These are phyloP conservation scores for Luscinia luscinia DNA, from an alignment of 2,797 vertebrate genomes.

Conservation along the genomic window DNA sequence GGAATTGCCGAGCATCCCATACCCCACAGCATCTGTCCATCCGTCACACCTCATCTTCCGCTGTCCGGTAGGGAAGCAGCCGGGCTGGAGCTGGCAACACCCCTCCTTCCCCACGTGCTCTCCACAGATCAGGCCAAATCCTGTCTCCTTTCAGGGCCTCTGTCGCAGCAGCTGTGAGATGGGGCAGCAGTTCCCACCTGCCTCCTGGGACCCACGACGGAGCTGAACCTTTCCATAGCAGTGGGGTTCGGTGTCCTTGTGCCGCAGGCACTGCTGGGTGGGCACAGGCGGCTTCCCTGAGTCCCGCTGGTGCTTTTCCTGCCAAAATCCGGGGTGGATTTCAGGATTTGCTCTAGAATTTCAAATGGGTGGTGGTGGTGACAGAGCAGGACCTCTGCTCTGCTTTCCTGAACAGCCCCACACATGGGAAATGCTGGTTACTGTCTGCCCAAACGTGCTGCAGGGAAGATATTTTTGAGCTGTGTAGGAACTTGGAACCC, in stretches of 20 bases:
- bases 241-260: background rate
- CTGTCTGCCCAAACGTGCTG: conserved; percentile 36
- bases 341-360: background rate
- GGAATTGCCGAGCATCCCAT: background rate
- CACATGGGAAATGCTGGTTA: background rate
- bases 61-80: background rate
- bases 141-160: background rate
- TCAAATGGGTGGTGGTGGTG: background rate
- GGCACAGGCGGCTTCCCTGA: background rate
- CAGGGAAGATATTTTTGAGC: conserved; percentile 70
- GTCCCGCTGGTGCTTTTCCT: background rate
- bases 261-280: accelerated
- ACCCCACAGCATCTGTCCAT: background rate
- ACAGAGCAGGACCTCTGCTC: background rate
- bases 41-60: background rate
- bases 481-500: conserved; percentile 69
- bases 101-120: background rate
- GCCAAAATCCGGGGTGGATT: background rate
- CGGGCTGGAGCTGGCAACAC: background rate
- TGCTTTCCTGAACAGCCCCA: background rate
- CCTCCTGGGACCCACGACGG: accelerated
- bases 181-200: background rate
- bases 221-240: background rate
- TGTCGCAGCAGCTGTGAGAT: background rate
- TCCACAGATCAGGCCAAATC: background rate